Evolutionary conservation across 2,888 invertebrate species (phyloP).

Genomic region (Brachycybe producta): DNA sequence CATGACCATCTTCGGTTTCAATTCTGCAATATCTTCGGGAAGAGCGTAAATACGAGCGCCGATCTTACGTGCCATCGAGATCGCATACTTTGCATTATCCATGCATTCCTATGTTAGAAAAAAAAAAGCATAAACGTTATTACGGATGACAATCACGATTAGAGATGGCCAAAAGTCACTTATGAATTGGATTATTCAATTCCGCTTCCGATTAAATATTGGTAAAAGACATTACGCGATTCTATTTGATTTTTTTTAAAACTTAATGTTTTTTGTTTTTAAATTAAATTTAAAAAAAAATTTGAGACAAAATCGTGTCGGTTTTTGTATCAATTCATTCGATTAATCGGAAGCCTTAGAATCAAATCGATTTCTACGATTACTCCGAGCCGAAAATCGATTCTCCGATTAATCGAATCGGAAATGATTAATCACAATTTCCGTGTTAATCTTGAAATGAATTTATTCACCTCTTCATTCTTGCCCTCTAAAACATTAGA

Average conservation of each 20-base stretch:
- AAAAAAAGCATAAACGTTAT: conserved; percentile 24
- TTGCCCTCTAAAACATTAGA: conserved; percentile 69
- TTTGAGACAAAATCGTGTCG: no score
- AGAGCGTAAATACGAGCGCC: conserved; percentile 96
- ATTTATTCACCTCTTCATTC: conserved; percentile 55
- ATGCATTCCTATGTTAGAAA: conserved; percentile 79
- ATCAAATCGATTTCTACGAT: no score
- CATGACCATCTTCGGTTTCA: conserved; percentile 98
- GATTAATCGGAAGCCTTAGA: no score
- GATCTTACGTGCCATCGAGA: conserved; percentile 93
- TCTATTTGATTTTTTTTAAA: not conserved
- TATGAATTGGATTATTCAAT: no score
- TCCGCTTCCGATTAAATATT: no score
- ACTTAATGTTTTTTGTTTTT: not conserved
- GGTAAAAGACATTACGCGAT: conserved; percentile 16
- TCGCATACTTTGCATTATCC: conserved; percentile 98
- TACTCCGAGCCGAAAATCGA: no score
- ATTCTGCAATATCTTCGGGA: conserved; percentile 96
- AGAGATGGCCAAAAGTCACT: no score
- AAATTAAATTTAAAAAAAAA: no score
- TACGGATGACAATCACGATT: not conserved
- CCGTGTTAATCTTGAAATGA: no score
- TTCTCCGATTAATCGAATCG: no score
- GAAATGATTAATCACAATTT: not conserved
- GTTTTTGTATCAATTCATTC: no score